phyloP scores from a whole-genome alignment of 1,140 invertebrate genomes.

The Drepana arcuata region DNA sequence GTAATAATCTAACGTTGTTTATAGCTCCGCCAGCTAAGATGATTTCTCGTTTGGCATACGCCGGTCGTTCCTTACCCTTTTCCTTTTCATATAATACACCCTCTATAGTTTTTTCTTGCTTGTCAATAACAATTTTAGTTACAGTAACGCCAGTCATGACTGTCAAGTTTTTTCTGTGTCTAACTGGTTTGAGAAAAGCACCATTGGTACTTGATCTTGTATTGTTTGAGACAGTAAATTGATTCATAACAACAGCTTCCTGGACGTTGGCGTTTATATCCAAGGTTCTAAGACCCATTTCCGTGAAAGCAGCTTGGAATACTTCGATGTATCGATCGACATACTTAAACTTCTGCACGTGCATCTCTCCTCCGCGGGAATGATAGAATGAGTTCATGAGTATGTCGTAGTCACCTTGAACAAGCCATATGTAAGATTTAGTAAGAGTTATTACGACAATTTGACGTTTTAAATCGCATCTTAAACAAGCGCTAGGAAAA shows the following conservation, averaged over 20 bases:
- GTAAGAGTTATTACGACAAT: too few relatives aligned
- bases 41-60: constrained; percentile 75
- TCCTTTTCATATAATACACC: constrained; percentile 74
- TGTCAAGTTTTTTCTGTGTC: constrained; percentile 71
- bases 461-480: too few relatives aligned
- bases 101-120: constrained; percentile 67
- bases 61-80: constrained; percentile 42
- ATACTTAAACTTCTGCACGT: constrained; percentile 55
- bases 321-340: constrained; percentile 46
- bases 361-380: constrained; percentile 54
- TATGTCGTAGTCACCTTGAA: constrained; percentile 60
- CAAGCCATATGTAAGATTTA: too few relatives aligned
- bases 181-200: constrained; percentile 73
- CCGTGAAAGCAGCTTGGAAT: constrained; percentile 47
- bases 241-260: constrained; percentile 68
- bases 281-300: constrained; percentile 47
- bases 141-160: constrained; percentile 73
- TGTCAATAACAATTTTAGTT: constrained; percentile 78
- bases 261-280: constrained; percentile 57
- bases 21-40: constrained; percentile 76
- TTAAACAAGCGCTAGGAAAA: too few relatives aligned
- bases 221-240: constrained; percentile 72
- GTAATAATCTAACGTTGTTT: constrained; percentile 76
- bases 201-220: constrained; percentile 73
- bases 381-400: constrained; percentile 61